These are phyloP conservation scores for Tachina grossa DNA, from an alignment of 2,888 invertebrate genomes.

Conservation along the genomic window DNA sequence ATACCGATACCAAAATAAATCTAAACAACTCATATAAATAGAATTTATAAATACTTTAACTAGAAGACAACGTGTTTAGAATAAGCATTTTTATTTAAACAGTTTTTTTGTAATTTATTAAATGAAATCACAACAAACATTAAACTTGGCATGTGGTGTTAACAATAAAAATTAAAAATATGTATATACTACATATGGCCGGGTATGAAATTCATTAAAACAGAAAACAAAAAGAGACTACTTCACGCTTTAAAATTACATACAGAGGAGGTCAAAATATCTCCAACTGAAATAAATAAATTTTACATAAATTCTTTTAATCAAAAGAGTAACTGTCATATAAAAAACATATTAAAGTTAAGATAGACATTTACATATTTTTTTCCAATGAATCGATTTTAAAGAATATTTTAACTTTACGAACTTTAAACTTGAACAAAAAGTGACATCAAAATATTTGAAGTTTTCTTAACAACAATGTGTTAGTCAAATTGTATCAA, in stretches of 20 bases:
- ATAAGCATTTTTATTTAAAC: constrained; percentile 5
- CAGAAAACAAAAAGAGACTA: background rate
- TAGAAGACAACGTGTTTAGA: constrained; percentile 36
- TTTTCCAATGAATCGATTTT: too few species aligned
- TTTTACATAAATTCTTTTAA: too few species aligned
- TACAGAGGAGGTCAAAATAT: background rate
- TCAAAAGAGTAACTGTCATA: too few species aligned
- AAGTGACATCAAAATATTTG: too few species aligned
- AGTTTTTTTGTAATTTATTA: constrained; percentile 21
- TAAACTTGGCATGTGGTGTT: constrained; percentile 16
- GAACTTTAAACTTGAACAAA: too few species aligned
- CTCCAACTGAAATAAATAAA: too few species aligned
- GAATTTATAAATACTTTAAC: background rate
- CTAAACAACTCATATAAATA: background rate
- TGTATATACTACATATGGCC: background rate
- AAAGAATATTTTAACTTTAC: too few species aligned
- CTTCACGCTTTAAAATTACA: background rate
- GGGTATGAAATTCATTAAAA: background rate
- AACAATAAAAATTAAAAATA: background rate
- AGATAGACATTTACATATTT: too few species aligned
- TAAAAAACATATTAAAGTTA: too few species aligned
- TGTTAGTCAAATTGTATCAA: too few species aligned
- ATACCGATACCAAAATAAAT: too few species aligned
- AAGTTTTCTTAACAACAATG: too few species aligned
- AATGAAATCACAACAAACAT: background rate